A percentile compares a stretch with the other conserved stretches of the same genome.
Evolutionary conservation across 2,113 vertebrate species (phyloP).

Genomic region (Hemiscyllium ocellatum): DNA sequence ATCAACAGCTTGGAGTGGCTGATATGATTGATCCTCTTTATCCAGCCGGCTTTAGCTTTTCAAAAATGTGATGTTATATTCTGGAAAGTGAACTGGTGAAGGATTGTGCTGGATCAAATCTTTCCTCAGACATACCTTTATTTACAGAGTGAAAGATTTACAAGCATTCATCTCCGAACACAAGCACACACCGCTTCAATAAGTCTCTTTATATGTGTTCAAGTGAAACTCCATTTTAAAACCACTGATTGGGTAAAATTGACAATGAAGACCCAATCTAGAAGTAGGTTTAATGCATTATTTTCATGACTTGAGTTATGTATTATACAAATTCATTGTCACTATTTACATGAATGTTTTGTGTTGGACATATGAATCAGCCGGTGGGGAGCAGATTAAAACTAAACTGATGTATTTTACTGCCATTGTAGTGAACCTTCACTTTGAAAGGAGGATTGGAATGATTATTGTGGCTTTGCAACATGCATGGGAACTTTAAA

Average conservation of each 20-base stretch:
- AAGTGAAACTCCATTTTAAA: not conserved
- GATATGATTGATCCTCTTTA: not conserved
- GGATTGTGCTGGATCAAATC: too few relatives aligned
- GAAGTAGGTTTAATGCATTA: not conserved
- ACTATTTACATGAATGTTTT: not conserved
- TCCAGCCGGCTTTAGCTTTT: not conserved
- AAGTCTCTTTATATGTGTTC: not conserved
- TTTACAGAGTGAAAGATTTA: too few relatives aligned
- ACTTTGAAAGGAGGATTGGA: not conserved
- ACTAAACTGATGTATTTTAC: not conserved
- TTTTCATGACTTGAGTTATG: not conserved
- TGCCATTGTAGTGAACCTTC: not conserved
- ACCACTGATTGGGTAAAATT: not conserved
- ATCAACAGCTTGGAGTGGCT: not conserved
- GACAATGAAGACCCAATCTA: not conserved
- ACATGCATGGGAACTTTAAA: not conserved
- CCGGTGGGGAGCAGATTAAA: not conserved
- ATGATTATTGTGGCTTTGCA: not conserved
- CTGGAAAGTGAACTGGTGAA: too few relatives aligned
- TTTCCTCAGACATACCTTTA: too few relatives aligned
- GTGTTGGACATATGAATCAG: not conserved
- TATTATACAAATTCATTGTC: not conserved
- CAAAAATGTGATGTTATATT: not conserved
- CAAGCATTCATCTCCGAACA: not conserved
- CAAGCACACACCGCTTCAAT: not conserved